Conservation (phyloP, 2,113 vertebrate species). For the Kobus ellipsiprymnus region DNA sequence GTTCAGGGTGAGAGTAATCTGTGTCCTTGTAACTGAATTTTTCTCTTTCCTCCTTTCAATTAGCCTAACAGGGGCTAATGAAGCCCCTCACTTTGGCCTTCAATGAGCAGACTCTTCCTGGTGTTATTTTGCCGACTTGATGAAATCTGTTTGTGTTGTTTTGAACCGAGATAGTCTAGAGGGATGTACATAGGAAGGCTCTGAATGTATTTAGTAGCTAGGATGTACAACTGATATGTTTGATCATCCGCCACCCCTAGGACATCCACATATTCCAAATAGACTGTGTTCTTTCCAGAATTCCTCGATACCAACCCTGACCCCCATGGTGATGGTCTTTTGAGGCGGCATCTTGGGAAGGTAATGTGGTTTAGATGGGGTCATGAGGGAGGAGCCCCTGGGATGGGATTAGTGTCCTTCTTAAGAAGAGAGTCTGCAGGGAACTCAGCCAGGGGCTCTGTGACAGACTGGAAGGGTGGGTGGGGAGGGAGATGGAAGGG, state of each 20-base stretch:
- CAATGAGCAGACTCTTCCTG: not conserved
- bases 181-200: not conserved
- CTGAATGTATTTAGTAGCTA: not conserved
- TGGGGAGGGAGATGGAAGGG: not conserved
- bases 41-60: not conserved
- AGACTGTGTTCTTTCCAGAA: not conserved
- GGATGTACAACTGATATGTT: not conserved
- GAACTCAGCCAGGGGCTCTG: not conserved
- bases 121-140: not conserved
- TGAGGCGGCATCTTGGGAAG: not conserved
- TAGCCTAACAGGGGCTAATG: not conserved
- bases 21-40: not conserved
- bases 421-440: not conserved
- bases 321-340: not conserved
- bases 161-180: not conserved
- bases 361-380: not conserved
- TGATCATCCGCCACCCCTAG: not conserved
- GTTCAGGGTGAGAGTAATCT: not conserved
- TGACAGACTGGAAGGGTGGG: not conserved
- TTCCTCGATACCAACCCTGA: not conserved
- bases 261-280: not conserved
- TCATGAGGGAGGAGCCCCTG: not conserved
- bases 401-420: not conserved
- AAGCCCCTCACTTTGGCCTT: not conserved
- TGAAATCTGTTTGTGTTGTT: not conserved